Evolutionary conservation across 2,888 invertebrate species (phyloP).

Genomic region (Pelosia muscerda): DNA sequence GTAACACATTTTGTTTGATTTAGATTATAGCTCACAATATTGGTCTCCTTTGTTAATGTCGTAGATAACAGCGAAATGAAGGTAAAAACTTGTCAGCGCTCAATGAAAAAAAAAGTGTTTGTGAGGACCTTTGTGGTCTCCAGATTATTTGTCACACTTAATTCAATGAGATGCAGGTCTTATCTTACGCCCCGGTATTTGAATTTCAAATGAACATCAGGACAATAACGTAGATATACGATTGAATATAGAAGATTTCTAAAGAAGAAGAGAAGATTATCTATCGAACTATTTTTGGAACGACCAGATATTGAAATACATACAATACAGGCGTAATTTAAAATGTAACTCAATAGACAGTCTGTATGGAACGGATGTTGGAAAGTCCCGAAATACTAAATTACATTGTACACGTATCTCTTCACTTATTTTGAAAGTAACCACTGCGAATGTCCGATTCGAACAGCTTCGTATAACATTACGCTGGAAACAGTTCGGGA

Average conservation of each 20-base stretch:
- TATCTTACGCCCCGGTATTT: conserved; percentile 15
- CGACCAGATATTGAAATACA: neutral
- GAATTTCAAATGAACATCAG: conserved; percentile 15
- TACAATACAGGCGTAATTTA: neutral
- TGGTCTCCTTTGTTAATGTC: neutral
- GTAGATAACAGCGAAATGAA: neutral
- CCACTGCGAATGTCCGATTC: conserved; percentile 22
- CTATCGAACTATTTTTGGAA: neutral
- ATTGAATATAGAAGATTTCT: neutral
- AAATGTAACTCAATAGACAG: neutral
- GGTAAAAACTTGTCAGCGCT: neutral
- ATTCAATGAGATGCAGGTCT: conserved; percentile 19
- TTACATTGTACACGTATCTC: neutral
- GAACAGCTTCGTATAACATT: conserved; percentile 40
- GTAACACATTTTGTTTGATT: conserved; percentile 22
- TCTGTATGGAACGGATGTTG: conserved; percentile 1
- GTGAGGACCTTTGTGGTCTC: neutral
- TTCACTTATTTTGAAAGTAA: conserved; percentile 18
- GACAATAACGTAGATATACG: neutral
- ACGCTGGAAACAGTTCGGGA: conserved; percentile 37
- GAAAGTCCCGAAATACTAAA: conserved; percentile 4
- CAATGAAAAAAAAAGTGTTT: neutral
- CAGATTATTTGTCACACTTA: conserved; percentile 16
- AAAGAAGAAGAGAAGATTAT: no score
- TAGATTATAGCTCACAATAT: neutral